These are phyloP conservation scores for Athene cunicularia DNA, from an alignment of 2,113 vertebrate species.

Conservation along the genomic window DNA sequence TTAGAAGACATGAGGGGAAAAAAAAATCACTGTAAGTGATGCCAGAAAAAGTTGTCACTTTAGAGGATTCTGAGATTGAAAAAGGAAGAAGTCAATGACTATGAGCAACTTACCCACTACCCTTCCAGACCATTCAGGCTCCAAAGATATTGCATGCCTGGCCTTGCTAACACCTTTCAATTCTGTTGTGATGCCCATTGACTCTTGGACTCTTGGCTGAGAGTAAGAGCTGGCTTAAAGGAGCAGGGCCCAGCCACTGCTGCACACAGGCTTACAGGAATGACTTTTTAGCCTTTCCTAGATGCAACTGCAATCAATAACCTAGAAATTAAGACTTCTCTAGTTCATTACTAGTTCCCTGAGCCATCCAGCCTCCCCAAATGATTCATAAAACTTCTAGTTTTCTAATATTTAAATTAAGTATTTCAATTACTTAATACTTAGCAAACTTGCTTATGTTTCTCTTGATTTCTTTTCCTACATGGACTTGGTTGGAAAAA, in stretches of 20 bases:
- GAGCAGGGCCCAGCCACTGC: neutral
- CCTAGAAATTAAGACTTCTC: neutral
- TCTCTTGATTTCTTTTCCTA: constrained; percentile 14
- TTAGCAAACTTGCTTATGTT: constrained; percentile 7
- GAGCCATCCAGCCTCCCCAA: neutral
- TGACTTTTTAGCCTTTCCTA: neutral
- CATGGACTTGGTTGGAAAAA: constrained; percentile 8
- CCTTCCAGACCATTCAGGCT: neutral
- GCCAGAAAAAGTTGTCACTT: neutral
- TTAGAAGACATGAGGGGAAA: neutral
- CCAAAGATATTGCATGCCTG: neutral
- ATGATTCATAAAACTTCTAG: constrained; percentile 12
- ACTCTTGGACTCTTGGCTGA: neutral
- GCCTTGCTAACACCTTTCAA: neutral
- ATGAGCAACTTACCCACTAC: neutral
- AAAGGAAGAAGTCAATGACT: neutral
- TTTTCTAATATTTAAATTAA: constrained; percentile 56
- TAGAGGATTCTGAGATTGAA: neutral
- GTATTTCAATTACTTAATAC: constrained; percentile 35
- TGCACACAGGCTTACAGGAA: neutral
- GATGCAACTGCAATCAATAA: neutral
- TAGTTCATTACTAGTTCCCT: constrained; percentile 9
- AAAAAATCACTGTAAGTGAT: neutral
- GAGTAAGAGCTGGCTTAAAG: neutral
- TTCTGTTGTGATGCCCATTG: neutral